Evolutionary conservation across 2,888 invertebrate species (phyloP), one percentile per base, ranked within the genome.

Genomic region (Drosophila paramelanica): DNA sequence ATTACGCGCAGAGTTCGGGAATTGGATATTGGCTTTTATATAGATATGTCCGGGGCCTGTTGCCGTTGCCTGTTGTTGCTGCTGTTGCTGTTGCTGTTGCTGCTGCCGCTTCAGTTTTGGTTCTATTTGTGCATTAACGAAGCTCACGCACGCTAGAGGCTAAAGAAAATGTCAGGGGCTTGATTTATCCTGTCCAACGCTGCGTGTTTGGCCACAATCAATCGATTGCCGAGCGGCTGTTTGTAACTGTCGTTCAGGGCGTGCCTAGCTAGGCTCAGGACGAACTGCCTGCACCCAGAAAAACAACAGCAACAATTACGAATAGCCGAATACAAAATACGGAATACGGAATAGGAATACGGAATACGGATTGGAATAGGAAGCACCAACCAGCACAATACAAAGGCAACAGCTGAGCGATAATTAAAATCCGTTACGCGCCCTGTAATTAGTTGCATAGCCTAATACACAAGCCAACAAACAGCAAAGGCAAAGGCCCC

Each of bases 121-220:
- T 65, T 64, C 64, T 69, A 50, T 67, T 57, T 66, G 64, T 42
- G 87, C 83, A 89, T 83, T 89, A 84, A 87, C 89, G 64, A 89
- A 89, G 87, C 73, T 88, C 89, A 89, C 83, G 85, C 83, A 83
- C 83, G 89, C 88, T 61, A 70, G 58, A 46, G 66, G 77, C 67
- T 56, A 68, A 31, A 73, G 67, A 78, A 89, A 89, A 84, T 89
- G 89, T 84, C 83, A 84, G 83, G 60, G 70, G 81, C 88, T 84
- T 84, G 89, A 84, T 84, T 84, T 88, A 86, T 86, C 89, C 85
- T 89, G 85, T 89, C 88, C 86, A 80, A 82, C 75, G 70, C 83
- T 86, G 89, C 85, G 85, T 86, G 85, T 82, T 88, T 83, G 84
- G 89, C 87, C 89, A 86, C 85, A 86, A 86, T 86, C 85, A 86